Evolutionary conservation across 2,888 invertebrate genomes (phyloP).

Genomic region (Encarsia formosa): DNA sequence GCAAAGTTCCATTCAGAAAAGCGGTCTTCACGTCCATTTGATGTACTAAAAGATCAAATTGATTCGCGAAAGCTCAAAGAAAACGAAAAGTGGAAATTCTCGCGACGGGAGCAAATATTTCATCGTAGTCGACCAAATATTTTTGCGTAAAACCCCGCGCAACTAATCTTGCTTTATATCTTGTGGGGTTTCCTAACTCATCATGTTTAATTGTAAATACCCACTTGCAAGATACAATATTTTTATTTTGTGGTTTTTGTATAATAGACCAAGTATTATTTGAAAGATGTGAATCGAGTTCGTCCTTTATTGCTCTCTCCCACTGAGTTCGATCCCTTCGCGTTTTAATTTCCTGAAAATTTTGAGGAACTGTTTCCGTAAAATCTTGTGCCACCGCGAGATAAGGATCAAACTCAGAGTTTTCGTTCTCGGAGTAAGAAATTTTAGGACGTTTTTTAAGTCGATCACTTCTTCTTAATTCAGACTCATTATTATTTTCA

Average conservation of each 20-base stretch:
- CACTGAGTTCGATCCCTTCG: background rate
- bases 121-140: conserved; percentile 1
- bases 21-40: conserved; percentile 6
- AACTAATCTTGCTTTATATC: conserved; percentile 16
- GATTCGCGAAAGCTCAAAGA: background rate
- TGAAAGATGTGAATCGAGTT: background rate
- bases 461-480: too few relatives aligned
- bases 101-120: conserved; percentile 1
- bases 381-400: too few relatives aligned
- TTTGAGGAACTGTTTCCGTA: too few relatives aligned
- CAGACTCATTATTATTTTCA: too few relatives aligned
- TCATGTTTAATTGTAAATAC: too few relatives aligned
- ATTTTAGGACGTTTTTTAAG: too few relatives aligned
- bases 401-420: too few relatives aligned
- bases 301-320: background rate
- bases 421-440: too few relatives aligned
- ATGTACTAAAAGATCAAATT: background rate
- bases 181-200: background rate
- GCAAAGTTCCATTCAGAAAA: background rate
- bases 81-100: background rate
- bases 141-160: conserved; percentile 8
- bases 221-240: background rate
- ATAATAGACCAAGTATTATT: background rate
- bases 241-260: background rate
- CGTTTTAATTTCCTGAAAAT: background rate